Base-by-base conservation (phyloP, 2,113 vertebrate genomes). In the Condylura cristata region DNA sequence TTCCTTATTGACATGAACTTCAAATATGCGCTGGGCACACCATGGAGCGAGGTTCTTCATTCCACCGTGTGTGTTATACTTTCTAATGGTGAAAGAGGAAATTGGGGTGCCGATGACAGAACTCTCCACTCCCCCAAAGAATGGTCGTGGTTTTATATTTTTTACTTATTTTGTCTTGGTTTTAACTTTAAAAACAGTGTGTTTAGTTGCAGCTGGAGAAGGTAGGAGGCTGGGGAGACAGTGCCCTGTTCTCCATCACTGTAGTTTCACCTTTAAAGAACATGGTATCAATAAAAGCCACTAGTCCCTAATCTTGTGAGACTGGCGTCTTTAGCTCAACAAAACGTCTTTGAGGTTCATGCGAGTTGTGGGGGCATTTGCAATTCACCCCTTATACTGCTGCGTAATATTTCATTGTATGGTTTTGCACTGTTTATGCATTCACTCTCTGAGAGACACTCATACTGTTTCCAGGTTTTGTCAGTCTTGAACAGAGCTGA, bases 1-100 rank as follows among this genome's bases (percentile, higher is more conserved):
- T 90, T 95, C 81, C 90, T 95, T 53, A 28, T 81, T 92, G 92
- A 58, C 90, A 20, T 56, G 3, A 28, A 16, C 76, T 94, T 80
- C 32, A 81, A 72, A 72, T 71, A 51, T 17, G 71, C 82, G 34
- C 30, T 34, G 41, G 74, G 71, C 93, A 65, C 26, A 9, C 10
- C 41, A 76, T 6, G 28, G 7, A 46, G 34, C 24, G 48, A 44
- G 72, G 53, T 93, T 96, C 93, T 86, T 81, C 81, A 79, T 95
- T 78, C 78, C 63, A 34, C 22, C 2, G 8, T 4, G 8, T 4
- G 68, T 12, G 51, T 34, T 20, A 75, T 41, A n/a, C 65, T 96
- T 93, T 84, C 63, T 86, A 86, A 75, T 58, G 65, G 82, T 65
- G 37, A 72, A 83, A 60, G 70, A 85, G 46, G 48, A 91, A 79